These are phyloP conservation scores for Caenorhabditis becei DNA, from an alignment of 2,888 invertebrate genomes.

Conservation along the genomic window DNA sequence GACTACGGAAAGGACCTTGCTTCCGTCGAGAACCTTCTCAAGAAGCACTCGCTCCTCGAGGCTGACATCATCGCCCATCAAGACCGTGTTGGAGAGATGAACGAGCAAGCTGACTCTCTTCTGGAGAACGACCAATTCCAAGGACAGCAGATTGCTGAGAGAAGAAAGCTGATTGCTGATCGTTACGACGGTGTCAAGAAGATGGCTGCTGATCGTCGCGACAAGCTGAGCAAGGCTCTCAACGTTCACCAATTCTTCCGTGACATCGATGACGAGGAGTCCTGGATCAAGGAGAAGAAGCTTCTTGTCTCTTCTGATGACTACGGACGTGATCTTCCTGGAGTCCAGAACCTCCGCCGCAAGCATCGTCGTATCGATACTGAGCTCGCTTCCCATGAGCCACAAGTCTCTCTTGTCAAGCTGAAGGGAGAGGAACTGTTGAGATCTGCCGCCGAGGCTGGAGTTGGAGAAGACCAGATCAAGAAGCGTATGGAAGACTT, in stretches of 20 bases:
- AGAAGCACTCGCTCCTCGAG: slow-evolving; percentile 94
- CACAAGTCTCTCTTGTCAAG: slow-evolving; percentile 85
- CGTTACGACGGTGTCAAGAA: slow-evolving; percentile 89
- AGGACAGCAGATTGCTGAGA: slow-evolving; percentile 92
- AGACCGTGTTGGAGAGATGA: slow-evolving; percentile 84
- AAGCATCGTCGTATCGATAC: slow-evolving; percentile 99
- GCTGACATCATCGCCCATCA: slow-evolving; percentile 95
- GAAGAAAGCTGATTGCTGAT: slow-evolving; percentile 95
- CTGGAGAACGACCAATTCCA: slow-evolving; percentile 98
- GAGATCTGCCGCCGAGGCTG: slow-evolving; percentile 75
- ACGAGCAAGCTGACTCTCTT: slow-evolving; percentile 89
- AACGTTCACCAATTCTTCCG: slow-evolving; percentile 99
- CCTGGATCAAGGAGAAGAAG: slow-evolving; percentile 99
- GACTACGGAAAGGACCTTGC: slow-evolving; percentile 87
- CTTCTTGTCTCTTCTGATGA: slow-evolving; percentile 97
- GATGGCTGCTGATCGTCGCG: slow-evolving; percentile 93
- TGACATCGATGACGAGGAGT: slow-evolving; percentile 99
- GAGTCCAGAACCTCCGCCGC: slow-evolving; percentile 97
- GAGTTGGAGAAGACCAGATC: slow-evolving; percentile 76
- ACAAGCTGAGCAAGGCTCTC: slow-evolving; percentile 94
- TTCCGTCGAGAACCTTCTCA: slow-evolving; percentile 98
- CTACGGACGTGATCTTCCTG: slow-evolving; percentile 97
- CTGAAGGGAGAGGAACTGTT: slow-evolving; percentile 79
- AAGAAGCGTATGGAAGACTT: slow-evolving; percentile 85
- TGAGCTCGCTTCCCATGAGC: slow-evolving; percentile 97